Evolutionary conservation across 2,888 invertebrate genomes (phyloP).

Genomic region (Eulithis testata): DNA sequence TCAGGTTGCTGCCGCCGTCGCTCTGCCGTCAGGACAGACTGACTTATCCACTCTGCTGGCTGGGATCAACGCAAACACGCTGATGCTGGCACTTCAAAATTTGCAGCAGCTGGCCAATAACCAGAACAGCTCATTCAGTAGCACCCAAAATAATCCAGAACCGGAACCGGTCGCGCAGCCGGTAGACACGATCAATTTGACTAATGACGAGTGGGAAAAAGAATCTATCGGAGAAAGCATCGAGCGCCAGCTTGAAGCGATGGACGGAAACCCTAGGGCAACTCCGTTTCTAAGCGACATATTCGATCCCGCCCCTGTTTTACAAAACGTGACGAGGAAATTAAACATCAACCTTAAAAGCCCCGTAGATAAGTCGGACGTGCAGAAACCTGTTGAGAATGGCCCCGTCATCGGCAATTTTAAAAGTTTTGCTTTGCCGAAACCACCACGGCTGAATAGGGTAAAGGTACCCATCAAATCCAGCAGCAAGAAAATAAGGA

Average conservation of each 20-base stretch:
- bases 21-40: constrained; percentile 46
- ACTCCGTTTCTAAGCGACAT: constrained; percentile 80
- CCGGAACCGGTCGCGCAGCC: constrained; percentile 40
- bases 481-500: constrained; percentile 64
- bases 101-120: constrained; percentile 68
- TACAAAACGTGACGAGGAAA: constrained; percentile 61
- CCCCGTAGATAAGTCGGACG: constrained; percentile 52
- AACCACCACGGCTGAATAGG: constrained; percentile 78
- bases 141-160: constrained; percentile 38
- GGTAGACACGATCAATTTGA: constrained; percentile 73
- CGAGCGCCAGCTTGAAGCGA: constrained; percentile 66
- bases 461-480: constrained; percentile 73
- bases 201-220: constrained; percentile 78
- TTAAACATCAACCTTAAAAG: constrained; percentile 65
- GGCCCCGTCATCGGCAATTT: constrained; percentile 77
- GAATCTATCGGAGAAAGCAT: constrained; percentile 73
- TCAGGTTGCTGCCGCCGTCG: constrained; percentile 12
- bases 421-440: constrained; percentile 81
- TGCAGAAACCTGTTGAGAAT: constrained; percentile 59
- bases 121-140: constrained; percentile 39
- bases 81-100: constrained; percentile 75
- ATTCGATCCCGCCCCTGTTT: constrained; percentile 77
- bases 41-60: constrained; percentile 68
- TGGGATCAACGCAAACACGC: constrained; percentile 73
- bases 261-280: constrained; percentile 71